phyloP scores from a whole-genome alignment of 2,113 vertebrate species.

The Narcine bancroftii region DNA sequence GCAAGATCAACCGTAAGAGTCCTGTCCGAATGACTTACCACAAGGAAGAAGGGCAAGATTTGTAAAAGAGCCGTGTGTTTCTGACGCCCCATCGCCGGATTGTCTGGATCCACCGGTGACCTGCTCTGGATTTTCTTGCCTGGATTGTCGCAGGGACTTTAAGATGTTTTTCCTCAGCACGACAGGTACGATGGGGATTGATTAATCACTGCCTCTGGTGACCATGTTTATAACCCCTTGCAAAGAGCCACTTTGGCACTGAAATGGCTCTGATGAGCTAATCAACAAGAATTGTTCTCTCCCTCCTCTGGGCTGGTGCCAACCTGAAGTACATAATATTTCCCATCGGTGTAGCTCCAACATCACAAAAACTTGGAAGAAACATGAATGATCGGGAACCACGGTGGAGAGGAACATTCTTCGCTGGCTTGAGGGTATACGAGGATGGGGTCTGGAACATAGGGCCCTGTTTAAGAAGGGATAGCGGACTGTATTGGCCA shows the following conservation, averaged over 20 bases:
- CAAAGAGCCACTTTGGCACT: background rate
- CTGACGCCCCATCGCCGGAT: background rate
- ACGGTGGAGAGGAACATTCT: background rate
- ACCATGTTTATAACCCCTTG: background rate
- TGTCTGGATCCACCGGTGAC: background rate
- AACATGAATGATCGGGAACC: background rate
- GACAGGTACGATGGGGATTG: background rate
- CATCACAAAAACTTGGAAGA: background rate
- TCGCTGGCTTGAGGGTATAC: no score
- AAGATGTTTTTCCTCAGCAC: background rate
- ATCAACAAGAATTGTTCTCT: background rate
- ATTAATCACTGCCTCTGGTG: background rate
- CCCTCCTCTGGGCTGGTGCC: background rate
- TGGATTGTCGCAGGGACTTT: background rate
- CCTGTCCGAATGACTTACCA: background rate
- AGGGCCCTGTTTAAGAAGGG: background rate
- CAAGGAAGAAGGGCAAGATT: background rate
- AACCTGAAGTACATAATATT: no score
- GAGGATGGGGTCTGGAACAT: background rate
- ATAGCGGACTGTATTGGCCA: background rate
- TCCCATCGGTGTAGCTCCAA: background rate
- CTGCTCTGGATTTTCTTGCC: background rate
- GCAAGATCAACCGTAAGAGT: no score
- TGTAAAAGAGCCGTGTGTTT: background rate
- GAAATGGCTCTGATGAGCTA: background rate